Conservation (phyloP, 1,140 invertebrate genomes). For the Ceratosolen solmsi region DNA sequence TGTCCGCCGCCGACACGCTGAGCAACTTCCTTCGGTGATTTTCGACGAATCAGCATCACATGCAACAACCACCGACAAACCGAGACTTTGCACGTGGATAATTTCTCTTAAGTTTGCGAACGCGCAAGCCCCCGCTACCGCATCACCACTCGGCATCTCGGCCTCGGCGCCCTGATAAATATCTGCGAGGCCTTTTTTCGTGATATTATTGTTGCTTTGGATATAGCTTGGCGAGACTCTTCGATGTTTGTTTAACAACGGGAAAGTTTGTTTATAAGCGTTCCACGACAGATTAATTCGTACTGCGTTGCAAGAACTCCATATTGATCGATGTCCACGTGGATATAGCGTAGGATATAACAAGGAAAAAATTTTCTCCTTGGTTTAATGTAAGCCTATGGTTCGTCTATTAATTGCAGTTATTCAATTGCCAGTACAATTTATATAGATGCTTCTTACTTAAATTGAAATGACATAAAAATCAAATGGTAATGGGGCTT, state of each 20-base stretch:
- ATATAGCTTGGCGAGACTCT: too few species aligned
- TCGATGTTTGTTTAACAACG: too few species aligned
- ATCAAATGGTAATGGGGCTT: too few species aligned
- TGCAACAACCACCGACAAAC: not conserved
- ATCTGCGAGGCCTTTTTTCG: too few species aligned
- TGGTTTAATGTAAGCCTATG: not conserved
- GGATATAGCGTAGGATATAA: too few species aligned
- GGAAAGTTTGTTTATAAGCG: too few species aligned
- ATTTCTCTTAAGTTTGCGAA: not conserved
- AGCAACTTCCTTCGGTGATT: not conserved
- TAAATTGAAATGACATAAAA: too few species aligned
- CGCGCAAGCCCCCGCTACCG: not conserved
- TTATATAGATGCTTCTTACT: too few species aligned
- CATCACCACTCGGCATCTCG: too few species aligned
- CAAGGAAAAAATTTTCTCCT: not conserved
- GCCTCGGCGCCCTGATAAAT: too few species aligned
- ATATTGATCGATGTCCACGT: too few species aligned
- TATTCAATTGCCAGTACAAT: not conserved
- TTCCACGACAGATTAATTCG: too few species aligned
- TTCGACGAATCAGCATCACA: not conserved
- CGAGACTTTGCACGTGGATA: not conserved
- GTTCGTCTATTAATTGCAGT: not conserved
- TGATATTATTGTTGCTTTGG: not conserved
- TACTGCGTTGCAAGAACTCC: not conserved
- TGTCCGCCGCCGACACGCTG: conserved; percentile 32